Evolutionary conservation across 1,140 invertebrate species (phyloP).

Genomic region (Neodiprion lecontei): DNA sequence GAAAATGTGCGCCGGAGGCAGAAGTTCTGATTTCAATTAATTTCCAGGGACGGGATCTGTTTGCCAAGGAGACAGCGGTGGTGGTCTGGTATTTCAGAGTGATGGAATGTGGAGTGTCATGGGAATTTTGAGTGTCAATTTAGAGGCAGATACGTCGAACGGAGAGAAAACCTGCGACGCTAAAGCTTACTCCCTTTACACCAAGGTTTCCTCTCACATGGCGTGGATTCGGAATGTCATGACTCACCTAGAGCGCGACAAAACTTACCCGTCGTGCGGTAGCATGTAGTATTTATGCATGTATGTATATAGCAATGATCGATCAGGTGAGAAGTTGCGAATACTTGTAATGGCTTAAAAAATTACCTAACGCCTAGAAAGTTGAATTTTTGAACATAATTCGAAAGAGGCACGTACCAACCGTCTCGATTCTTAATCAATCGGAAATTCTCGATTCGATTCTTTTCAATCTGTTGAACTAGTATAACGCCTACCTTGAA

Average conservation of each 20-base stretch:
- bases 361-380: too few species aligned
- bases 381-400: too few species aligned
- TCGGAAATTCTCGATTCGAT: too few species aligned
- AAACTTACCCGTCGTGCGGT: slow-evolving; percentile 32
- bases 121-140: slow-evolving; percentile 53
- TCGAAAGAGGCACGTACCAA: too few species aligned
- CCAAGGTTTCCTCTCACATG: slow-evolving; percentile 47
- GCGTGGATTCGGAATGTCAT: slow-evolving; percentile 50
- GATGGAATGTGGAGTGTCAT: slow-evolving; percentile 46
- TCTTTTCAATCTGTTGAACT: too few species aligned
- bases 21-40: neutral
- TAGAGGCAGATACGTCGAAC: slow-evolving; percentile 33
- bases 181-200: slow-evolving; percentile 53
- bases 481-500: too few species aligned
- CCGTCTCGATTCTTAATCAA: too few species aligned
- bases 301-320: too few species aligned
- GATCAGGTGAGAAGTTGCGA: too few species aligned
- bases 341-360: neutral
- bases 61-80: slow-evolving; percentile 58
- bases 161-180: slow-evolving; percentile 41
- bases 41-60: slow-evolving; percentile 52
- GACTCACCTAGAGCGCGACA: slow-evolving; percentile 32
- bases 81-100: slow-evolving; percentile 50
- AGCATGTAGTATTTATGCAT: neutral
- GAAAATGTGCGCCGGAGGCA: too few species aligned